Percentiles rank a stretch among this genome's conserved stretches.
Conservation (phyloP, 2,888 invertebrate species). For the Ectobius pallidus region DNA sequence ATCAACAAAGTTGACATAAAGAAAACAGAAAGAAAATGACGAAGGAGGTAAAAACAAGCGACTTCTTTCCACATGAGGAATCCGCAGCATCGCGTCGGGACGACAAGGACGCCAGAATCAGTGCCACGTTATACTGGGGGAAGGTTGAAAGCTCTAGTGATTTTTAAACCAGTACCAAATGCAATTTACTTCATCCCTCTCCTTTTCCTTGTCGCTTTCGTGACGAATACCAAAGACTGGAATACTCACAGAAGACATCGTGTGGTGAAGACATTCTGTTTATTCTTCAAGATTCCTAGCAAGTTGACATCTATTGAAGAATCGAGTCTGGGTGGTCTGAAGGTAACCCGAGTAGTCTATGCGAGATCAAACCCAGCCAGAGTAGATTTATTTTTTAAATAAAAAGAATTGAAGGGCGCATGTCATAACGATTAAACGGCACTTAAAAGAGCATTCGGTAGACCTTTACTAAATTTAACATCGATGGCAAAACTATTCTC, state of each 20-base stretch:
- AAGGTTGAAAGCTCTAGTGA: neutral
- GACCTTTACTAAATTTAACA: too few species aligned
- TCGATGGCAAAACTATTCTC: too few species aligned
- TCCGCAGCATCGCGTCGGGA: neutral
- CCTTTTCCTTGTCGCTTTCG: neutral
- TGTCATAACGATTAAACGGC: too few species aligned
- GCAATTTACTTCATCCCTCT: neutral
- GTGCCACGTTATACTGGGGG: neutral
- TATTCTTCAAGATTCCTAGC: neutral
- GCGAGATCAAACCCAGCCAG: too few species aligned
- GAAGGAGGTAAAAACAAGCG: neutral
- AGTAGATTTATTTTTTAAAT: too few species aligned
- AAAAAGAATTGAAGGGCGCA: too few species aligned
- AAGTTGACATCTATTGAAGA: too few species aligned
- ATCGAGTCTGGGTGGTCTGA: too few species aligned
- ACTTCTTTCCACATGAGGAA: neutral
- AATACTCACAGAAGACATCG: neutral
- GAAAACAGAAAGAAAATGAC: neutral
- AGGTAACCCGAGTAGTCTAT: too few species aligned
- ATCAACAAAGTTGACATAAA: neutral
- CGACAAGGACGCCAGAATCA: constrained; percentile 3
- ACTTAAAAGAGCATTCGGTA: too few species aligned
- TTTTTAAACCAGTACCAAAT: constrained; percentile 5
- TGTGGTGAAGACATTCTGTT: neutral
- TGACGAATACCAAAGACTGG: neutral